Conservation (phyloP, 1,140 invertebrate genomes). For the Dermatophagoides farinae region DNA sequence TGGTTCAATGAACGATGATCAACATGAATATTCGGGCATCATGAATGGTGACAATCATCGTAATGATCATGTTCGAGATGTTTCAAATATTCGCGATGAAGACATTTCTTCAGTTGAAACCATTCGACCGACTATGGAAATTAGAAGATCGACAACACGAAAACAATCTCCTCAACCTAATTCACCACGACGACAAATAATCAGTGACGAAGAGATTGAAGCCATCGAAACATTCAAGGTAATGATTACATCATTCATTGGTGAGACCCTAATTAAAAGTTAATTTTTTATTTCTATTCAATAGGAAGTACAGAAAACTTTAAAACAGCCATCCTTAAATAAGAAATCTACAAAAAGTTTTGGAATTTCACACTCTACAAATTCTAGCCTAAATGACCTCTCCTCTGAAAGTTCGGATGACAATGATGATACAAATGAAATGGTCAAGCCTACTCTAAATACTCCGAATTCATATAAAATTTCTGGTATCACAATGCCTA, state of each 20-base stretch:
- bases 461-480: background rate
- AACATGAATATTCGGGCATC: background rate
- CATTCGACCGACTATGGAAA: too few relatives aligned
- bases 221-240: background rate
- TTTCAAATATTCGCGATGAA: background rate
- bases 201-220: background rate
- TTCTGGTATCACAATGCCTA: background rate
- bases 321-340: too few relatives aligned
- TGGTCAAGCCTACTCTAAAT: background rate
- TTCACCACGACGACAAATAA: background rate
- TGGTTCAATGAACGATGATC: background rate
- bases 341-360: background rate
- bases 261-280: background rate
- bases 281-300: background rate
- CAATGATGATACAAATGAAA: background rate
- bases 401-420: slow-evolving; percentile 5
- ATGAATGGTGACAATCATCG: background rate
- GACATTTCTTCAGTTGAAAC: too few relatives aligned
- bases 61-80: background rate
- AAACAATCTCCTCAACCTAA: background rate
- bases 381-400: background rate
- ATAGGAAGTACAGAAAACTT: background rate
- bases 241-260: background rate
- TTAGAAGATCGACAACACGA: too few relatives aligned
- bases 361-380: background rate